phyloP scores from a whole-genome alignment of 2,797 vertebrate species.

The Enteromius paludinosus region DNA sequence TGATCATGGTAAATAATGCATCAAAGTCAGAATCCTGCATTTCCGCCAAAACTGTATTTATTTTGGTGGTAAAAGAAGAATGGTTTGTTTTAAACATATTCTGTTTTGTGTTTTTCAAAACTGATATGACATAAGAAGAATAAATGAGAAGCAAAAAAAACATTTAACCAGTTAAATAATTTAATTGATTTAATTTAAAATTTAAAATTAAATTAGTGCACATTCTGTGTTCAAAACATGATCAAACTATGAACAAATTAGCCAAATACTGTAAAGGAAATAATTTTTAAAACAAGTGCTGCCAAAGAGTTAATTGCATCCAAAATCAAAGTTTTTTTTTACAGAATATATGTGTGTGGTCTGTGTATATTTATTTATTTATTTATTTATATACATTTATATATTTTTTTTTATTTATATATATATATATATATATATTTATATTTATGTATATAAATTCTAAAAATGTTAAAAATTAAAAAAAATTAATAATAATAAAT shows the following conservation, averaged over 20 bases:
- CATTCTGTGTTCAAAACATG: background rate
- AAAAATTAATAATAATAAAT: too few species aligned
- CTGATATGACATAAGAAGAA: background rate
- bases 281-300: too few species aligned
- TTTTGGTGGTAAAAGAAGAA: background rate
- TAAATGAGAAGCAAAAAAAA: background rate
- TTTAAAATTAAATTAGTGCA: background rate
- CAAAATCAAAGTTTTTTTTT: too few species aligned
- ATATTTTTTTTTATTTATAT: too few species aligned
- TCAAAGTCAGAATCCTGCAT: background rate
- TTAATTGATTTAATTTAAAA: background rate
- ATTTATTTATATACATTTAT: too few species aligned
- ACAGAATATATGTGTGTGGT: too few species aligned
- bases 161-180: background rate
- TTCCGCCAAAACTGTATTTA: too few species aligned
- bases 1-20: background rate
- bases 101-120: background rate
- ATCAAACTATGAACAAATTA: background rate
- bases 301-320: too few species aligned
- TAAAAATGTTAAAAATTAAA: too few species aligned
- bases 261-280: background rate
- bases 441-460: too few species aligned
- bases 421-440: too few species aligned
- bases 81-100: background rate
- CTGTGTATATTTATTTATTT: too few species aligned